phyloP scores from a whole-genome alignment of 2,797 vertebrate genomes.

The Enteromius fasciolatus region DNA sequence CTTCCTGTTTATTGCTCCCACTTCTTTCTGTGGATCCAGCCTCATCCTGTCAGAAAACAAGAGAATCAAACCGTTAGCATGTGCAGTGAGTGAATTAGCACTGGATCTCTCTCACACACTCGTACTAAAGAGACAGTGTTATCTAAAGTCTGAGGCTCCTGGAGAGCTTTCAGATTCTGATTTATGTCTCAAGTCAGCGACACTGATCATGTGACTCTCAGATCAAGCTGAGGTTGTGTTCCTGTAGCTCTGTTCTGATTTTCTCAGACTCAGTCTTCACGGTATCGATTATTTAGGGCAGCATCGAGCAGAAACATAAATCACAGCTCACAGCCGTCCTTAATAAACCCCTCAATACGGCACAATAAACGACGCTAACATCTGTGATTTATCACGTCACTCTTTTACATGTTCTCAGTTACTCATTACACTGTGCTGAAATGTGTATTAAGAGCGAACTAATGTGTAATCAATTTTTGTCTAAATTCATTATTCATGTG shows the following conservation, averaged over 20 bases:
- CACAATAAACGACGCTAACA: background rate
- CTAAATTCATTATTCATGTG: no score
- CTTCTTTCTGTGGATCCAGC: slow-evolving; percentile 70
- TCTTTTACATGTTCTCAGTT: background rate
- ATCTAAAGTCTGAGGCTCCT: no score
- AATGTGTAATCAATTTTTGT: no score
- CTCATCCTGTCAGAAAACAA: slow-evolving; percentile 57
- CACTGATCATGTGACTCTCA: background rate
- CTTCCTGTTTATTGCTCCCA: slow-evolving; percentile 76
- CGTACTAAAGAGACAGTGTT: no score
- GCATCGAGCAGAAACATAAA: background rate
- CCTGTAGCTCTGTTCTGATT: background rate
- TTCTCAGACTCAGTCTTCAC: background rate
- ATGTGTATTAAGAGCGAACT: no score
- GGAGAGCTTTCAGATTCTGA: background rate
- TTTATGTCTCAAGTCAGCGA: no score
- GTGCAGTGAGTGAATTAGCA: background rate
- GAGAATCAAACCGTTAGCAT: background rate
- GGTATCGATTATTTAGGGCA: background rate
- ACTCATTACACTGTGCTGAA: slow-evolving; percentile 8
- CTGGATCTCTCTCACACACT: accelerated
- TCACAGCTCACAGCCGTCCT: background rate
- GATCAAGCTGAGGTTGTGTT: background rate
- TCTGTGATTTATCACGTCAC: no score
- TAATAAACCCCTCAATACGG: background rate